Percentiles rank a stretch among this genome's conserved stretches.
phyloP scores from a whole-genome alignment of 2,113 vertebrate genomes.

The Eptesicus fuscus region DNA sequence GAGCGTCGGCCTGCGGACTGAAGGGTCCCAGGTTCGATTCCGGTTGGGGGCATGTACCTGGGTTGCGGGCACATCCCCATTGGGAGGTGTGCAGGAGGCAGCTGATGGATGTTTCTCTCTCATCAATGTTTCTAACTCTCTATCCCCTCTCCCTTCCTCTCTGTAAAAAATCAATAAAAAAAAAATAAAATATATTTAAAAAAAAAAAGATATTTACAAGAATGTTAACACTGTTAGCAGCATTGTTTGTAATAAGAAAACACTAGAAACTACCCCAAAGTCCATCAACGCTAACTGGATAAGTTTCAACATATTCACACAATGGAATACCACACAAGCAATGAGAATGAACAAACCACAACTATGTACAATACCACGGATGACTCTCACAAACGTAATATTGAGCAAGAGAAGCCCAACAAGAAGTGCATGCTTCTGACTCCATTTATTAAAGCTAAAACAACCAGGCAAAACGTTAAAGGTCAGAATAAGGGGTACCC shows the following conservation, averaged over 20 bases:
- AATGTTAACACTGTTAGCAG: background rate
- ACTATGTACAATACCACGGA: background rate
- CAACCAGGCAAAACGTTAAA: background rate
- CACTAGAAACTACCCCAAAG: background rate
- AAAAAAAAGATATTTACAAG: background rate
- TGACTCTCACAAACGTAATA: background rate
- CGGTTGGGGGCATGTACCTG: too few species aligned
- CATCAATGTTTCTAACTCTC: too few species aligned
- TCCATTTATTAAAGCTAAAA: background rate
- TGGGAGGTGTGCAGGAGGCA: too few species aligned
- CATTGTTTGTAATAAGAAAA: background rate
- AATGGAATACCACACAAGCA: background rate
- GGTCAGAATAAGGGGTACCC: background rate
- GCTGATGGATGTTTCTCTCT: too few species aligned
- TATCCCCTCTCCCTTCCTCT: too few species aligned
- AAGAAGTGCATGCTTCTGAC: background rate
- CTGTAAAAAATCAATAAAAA: too few species aligned
- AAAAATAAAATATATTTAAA: too few species aligned
- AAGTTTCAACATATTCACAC: background rate
- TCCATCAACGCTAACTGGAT: background rate
- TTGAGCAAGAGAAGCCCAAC: background rate
- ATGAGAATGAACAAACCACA: background rate
- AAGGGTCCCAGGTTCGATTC: too few species aligned
- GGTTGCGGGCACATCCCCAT: too few species aligned
- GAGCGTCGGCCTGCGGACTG: too few species aligned